Conservation (phyloP, 1,140 invertebrate species). For the Drosophila bipectinata region DNA sequence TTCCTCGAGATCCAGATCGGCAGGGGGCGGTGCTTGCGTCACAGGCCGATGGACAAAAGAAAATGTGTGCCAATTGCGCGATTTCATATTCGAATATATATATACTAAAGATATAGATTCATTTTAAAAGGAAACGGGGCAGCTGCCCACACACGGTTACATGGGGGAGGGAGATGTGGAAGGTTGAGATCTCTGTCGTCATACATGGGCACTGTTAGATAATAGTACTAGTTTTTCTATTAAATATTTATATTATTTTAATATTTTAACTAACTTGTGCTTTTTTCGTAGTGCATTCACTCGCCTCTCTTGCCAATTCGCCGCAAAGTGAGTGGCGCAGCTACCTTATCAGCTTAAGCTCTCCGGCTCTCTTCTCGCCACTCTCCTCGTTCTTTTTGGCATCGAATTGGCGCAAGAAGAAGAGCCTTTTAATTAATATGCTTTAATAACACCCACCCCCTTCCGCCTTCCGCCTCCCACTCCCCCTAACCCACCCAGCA, state of each 20-base stretch:
- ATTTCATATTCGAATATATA: slow-evolving; percentile 39
- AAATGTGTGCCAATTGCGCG: slow-evolving; percentile 76
- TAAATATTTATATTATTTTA: not conserved
- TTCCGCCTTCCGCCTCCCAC: not conserved
- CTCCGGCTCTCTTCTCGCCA: not conserved
- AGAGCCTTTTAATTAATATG: slow-evolving; percentile 48
- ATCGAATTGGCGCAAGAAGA: slow-evolving; percentile 19
- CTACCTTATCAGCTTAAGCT: slow-evolving; percentile 44
- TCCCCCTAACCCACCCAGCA: not conserved
- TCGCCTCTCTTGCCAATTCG: slow-evolving; percentile 47
- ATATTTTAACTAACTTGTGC: not conserved
- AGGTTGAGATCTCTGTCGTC: slow-evolving; percentile 23
- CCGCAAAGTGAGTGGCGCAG: slow-evolving; percentile 69
- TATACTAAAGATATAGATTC: no score
- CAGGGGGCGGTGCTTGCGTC: slow-evolving; percentile 52
- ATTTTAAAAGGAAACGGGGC: slow-evolving; percentile 20
- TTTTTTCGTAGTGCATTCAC: not conserved
- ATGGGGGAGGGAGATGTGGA: not conserved
- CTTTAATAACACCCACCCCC: slow-evolving; percentile 24
- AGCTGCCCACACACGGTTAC: slow-evolving; percentile 32
- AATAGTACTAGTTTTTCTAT: not conserved
- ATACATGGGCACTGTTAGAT: slow-evolving; percentile 19
- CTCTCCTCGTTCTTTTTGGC: not conserved
- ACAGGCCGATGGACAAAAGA: slow-evolving; percentile 59
- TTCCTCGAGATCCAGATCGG: not conserved